Evolutionary conservation across 1,140 invertebrate species (phyloP).

Genomic region (Drosophila truncata): DNA sequence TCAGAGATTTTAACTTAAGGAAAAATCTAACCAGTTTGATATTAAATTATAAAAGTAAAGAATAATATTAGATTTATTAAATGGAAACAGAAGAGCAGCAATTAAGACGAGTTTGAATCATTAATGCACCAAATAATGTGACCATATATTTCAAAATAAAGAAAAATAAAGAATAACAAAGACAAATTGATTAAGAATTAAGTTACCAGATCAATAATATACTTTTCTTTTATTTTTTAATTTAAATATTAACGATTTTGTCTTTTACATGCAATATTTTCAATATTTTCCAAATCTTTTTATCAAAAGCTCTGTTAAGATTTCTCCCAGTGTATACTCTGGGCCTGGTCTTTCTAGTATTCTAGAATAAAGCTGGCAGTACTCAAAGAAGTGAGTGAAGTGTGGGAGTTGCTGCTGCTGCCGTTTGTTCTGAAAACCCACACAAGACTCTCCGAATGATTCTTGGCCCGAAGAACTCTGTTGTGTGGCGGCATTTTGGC

Average conservation of each 20-base stretch:
- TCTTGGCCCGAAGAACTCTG: conserved; percentile 56
- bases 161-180: too few species aligned
- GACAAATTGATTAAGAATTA: too few species aligned
- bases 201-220: neutral
- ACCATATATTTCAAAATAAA: too few species aligned
- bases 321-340: conserved; percentile 8
- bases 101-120: neutral
- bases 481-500: conserved; percentile 48
- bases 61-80: too few species aligned
- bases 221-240: neutral
- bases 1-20: too few species aligned
- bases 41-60: neutral
- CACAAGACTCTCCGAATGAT: conserved; percentile 39
- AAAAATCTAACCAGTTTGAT: too few species aligned
- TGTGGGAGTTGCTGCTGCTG: conserved; percentile 42
- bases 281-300: too few species aligned
- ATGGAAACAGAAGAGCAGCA: too few species aligned
- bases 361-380: conserved; percentile 1
- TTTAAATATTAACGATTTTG: neutral
- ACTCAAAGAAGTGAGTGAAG: neutral
- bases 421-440: conserved; percentile 36
- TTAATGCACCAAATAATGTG: neutral
- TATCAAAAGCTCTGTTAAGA: too few species aligned
- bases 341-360: conserved; percentile 14
- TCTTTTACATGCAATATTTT: too few species aligned